Evolutionary conservation across 2,888 invertebrate species (phyloP).

Genomic region (Balanococcus diminutus): DNA sequence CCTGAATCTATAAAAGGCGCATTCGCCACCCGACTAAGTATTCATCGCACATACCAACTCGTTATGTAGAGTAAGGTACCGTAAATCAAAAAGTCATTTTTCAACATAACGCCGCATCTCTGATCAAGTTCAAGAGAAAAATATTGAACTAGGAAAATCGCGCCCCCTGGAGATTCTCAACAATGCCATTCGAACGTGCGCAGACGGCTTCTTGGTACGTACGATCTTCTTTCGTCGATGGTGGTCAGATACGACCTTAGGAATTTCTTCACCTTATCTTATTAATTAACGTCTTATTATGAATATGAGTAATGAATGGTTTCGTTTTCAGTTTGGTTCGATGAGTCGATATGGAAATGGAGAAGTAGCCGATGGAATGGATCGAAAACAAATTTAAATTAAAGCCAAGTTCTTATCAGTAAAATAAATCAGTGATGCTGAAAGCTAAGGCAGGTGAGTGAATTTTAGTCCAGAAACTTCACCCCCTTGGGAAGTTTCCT

Average conservation of each 20-base stretch:
- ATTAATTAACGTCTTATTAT: slow-evolving; percentile 34
- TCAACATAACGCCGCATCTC: slow-evolving; percentile 50
- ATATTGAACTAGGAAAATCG: slow-evolving; percentile 29
- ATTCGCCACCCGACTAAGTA: background rate
- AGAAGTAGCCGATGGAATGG: background rate
- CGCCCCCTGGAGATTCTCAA: slow-evolving; percentile 32
- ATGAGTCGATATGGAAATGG: background rate
- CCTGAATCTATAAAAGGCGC: slow-evolving; percentile 29
- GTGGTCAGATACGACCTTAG: slow-evolving; percentile 11
- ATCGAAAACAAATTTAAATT: background rate
- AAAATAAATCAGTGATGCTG: too few relatives aligned
- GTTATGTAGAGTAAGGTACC: slow-evolving; percentile 3
- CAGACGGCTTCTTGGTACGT: background rate
- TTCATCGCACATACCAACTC: slow-evolving; percentile 34
- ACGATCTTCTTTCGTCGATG: background rate
- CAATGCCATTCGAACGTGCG: background rate
- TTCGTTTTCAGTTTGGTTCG: background rate
- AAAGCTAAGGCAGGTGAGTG: too few relatives aligned
- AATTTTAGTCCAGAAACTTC: too few relatives aligned
- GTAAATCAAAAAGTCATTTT: slow-evolving; percentile 55
- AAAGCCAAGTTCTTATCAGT: too few relatives aligned
- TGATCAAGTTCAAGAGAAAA: background rate
- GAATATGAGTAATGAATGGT: background rate
- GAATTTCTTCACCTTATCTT: background rate
- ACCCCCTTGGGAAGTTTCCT: too few relatives aligned